phyloP scores from a whole-genome alignment of 2,797 vertebrate genomes.

The Eremophila alpestris region DNA sequence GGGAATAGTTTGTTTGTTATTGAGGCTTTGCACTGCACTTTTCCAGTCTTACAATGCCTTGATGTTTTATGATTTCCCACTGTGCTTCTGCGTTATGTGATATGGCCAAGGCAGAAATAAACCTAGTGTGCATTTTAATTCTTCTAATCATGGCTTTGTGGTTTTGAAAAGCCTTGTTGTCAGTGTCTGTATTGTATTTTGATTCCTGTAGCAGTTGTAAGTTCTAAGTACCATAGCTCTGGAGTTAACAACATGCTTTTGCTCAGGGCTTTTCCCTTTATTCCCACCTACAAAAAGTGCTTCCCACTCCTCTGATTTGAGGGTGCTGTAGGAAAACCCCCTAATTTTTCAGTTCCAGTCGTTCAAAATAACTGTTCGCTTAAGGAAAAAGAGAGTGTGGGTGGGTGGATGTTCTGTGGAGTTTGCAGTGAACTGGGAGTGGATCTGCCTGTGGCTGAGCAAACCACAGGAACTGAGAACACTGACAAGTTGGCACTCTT shows the following conservation, averaged over 20 bases:
- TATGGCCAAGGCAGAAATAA: background rate
- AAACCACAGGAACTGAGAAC: background rate
- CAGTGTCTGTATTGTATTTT: background rate
- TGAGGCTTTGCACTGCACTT: background rate
- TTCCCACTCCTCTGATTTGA: background rate
- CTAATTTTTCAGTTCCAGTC: background rate
- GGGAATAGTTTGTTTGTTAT: background rate
- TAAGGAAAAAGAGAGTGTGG: background rate
- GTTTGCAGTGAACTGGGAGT: background rate
- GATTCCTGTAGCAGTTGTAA: background rate
- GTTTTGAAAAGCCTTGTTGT: background rate
- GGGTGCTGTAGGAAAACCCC: background rate
- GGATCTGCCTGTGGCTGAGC: background rate
- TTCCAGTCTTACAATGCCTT: background rate
- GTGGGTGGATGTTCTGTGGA: background rate
- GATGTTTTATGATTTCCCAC: background rate
- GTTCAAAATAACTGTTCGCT: background rate
- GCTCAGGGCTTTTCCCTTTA: background rate
- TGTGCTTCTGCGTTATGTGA: background rate
- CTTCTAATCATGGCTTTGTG: background rate
- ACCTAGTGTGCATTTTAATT: background rate
- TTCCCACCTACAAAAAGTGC: background rate
- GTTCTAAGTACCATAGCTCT: background rate
- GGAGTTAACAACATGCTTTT: background rate
- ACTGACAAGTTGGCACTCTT: fast-evolving